Base-by-base conservation (phyloP, 2,888 invertebrate genomes). In the Stomorhina lunata region DNA sequence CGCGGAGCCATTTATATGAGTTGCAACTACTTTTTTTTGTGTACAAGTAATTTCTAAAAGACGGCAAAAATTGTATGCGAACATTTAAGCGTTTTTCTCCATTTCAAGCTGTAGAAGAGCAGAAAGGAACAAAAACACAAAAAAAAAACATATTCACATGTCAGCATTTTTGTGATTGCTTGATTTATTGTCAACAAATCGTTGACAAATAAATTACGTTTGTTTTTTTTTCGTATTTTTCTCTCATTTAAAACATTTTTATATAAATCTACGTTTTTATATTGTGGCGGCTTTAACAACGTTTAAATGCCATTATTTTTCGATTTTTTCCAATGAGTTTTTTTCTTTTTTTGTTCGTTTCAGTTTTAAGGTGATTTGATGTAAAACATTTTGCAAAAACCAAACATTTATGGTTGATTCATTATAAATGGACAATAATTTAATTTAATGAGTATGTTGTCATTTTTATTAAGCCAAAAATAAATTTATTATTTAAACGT, bases 111-210 rank as follows among this genome's bases (percentile, higher is more conserved):
- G 53, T 59, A 40, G 48, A 15, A 34, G 32, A 12, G n/a, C 10
- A n/a, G n/a, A n/a, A n/a, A n/a, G n/a, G n/a, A n/a, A 15, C 20
- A 57, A 48, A 75, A 57, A 66, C 17, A 15, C 7, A 22, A 15
- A 72, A 32, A n/a, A 45, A 37, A 69, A 55, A 77, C 61, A 82
- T 76, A 73, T 80, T 80, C 77, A 69, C 82, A 84, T 80, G 76
- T 81, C 89, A 89, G 85, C 89, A 89, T 88, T 89, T 89, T 89
- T 89, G 89, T 88, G 89, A 89, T 89, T 89, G 88, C 86, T 87
- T 89, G 89, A 89, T 89, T 89, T 89, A 89, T 89, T 87, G 87
- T 85, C 86, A 86, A 86, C 86, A 88, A 88, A 88, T 88, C 86
- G 89, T 81, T 86, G 85, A 79, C 81, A 82, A 85, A 86, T 86